Base-by-base conservation (phyloP, 2,113 vertebrate species). In the Lepisosteus osseus region DNA sequence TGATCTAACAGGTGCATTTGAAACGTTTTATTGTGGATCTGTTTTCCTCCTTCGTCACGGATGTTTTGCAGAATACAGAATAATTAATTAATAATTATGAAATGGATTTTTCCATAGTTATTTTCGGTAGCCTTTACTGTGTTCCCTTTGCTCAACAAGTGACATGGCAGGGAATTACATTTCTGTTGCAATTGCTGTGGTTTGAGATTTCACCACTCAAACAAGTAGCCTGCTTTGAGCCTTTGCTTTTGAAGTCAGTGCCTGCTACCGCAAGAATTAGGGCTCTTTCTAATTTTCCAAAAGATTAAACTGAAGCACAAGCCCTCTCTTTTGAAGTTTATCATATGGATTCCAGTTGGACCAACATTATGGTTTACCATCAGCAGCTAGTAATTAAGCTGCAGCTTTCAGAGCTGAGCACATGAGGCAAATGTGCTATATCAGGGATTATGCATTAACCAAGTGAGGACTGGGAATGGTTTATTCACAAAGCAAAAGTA, bases 381-480 rank as follows among this genome's bases (percentile, higher is more conserved):
- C 54, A 65, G 11, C 17, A 43, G 54, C 41, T 15, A 13, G 71
- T 72, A 56, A 66, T 64, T 64, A 64, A 47, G 70, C 14, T 2
- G 57, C n/a, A 59, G 57, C 11, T n/a, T n/a, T 11, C 13, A 59
- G 57, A 13, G 57, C 3, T 59, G n/a, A 59, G n/a, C 11, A 59
- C 14, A 15, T 6, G 14, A 59, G 12, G n/a, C 11, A 14, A 59
- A 51, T 6, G 47, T 51, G 47, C 47, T 51, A 51, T 5, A 51
- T 51, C 9, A 9, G 47, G 47, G 47, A 51, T 51, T 51, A 51
- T 51, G 47, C 47, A 51, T 5, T 51, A 51, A 9, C 47, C 47
- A 51, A 51, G 47, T 5, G 47, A 51, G 9, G 47, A 9, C 9
- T 5, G 47, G 9, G 47, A 51, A 9, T 51, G 47, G 5, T 51